Evolutionary conservation across 2,797 vertebrate species (phyloP), one percentile per base, ranked within the genome.

Genomic region (Pterois miles): DNA sequence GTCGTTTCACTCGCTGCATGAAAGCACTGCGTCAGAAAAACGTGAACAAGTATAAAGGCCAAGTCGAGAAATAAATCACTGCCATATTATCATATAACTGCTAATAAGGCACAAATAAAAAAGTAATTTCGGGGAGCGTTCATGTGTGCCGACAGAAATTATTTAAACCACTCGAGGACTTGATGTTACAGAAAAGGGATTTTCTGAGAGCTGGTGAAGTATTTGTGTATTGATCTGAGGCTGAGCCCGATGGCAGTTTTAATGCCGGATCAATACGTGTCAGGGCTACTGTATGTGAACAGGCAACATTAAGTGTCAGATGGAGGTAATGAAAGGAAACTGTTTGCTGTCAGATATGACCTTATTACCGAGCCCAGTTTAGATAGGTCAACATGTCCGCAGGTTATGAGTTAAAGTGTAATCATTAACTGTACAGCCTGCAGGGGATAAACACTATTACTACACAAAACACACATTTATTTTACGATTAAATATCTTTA

Each of bases 241-340:
- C 75, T 71, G 74, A 85, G 80, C 50, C 74, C 67, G 74, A 65
- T 70, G 72, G 78, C 53, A 29, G 76, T 71, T 88, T 86, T 82
- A 88, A 90, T 80, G 78, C 85, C 36, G 6, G 10, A 74, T 92
- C 87, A 31, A 92, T 91, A 56, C 0, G 29, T 50, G 83, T 90
- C 87, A 78, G 50, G 20, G 76, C 82, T 67, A 70, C 87, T 77
- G 80, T 74, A 53, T 67, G 52, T 74, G 84, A 78, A 63, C 40
- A 4, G 69, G 31, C 43, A 43, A 71, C 80, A 58, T 70, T 78
- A 66, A 59, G 74, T 86, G 82, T 83, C 89, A 88, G 74, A 40
- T 58, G 74, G 76, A 83, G 38, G 82, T 81, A 84, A 88, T 90
- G 86, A 90, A 83, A 80, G 86, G 76, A 90, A 88, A 84, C 65